A percentile compares a stretch with the other conserved stretches of the same genome.
Conservation (phyloP, 1,140 invertebrate species). For the silkworm (Bombyx mori) region ASM3026992v2 NC_085114.1:10493501-10494000, state of each 20-base stretch:
- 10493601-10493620: not conserved
- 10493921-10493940: slow-evolving; percentile 56
- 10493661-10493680: not conserved
- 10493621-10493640: too few relatives aligned
- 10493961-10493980: not conserved
- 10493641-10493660: too few relatives aligned
- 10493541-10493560: slow-evolving; percentile 57
- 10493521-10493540: slow-evolving; percentile 44
- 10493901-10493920: slow-evolving; percentile 73
- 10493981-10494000: not conserved
- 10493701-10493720: slow-evolving; percentile 60
- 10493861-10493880: slow-evolving; percentile 75
- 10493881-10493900: slow-evolving; percentile 72
- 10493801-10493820: slow-evolving; percentile 50
- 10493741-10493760: slow-evolving; percentile 42
- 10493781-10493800: slow-evolving; percentile 44
- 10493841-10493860: slow-evolving; percentile 68
- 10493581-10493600: not conserved
- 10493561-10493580: slow-evolving; percentile 17
- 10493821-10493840: slow-evolving; percentile 42
- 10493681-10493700: slow-evolving; percentile 38
- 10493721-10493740: slow-evolving; percentile 53
- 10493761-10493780: slow-evolving; percentile 51
- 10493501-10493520: slow-evolving; percentile 45
- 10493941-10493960: slow-evolving; percentile 14